phyloP scores from a whole-genome alignment of 2,888 invertebrate genomes.

The Malacosoma neustria region DNA sequence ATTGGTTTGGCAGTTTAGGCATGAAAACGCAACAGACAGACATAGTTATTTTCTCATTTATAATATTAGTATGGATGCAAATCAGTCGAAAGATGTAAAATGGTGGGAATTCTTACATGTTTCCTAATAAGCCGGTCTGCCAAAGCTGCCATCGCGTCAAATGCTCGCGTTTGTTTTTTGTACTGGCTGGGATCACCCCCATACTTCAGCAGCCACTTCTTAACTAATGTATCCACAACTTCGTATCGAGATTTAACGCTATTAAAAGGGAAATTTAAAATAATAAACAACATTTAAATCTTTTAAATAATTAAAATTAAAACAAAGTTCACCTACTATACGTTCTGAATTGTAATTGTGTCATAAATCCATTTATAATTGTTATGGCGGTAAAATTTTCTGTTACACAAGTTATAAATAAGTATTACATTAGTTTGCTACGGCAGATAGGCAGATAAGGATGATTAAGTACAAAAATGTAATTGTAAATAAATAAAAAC shows the following conservation, averaged over 20 bases:
- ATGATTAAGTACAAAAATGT: too few relatives aligned
- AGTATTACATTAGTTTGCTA: too few relatives aligned
- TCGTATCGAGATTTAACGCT: slow-evolving; percentile 49
- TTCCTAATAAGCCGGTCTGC: slow-evolving; percentile 47
- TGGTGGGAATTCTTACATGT: slow-evolving; percentile 46
- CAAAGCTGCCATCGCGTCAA: slow-evolving; percentile 49
- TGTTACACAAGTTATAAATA: too few relatives aligned
- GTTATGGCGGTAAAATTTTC: too few relatives aligned
- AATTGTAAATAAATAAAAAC: too few relatives aligned
- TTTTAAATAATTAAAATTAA: not conserved
- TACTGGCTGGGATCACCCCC: slow-evolving; percentile 56
- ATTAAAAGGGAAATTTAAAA: slow-evolving; percentile 3
- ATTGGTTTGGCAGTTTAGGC: too few relatives aligned
- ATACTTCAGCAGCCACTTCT: slow-evolving; percentile 45
- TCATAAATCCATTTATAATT: too few relatives aligned
- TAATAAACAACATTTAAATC: not conserved
- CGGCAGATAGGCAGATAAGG: too few relatives aligned
- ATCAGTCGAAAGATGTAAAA: too few relatives aligned
- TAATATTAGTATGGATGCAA: too few relatives aligned
- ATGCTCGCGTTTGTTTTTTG: slow-evolving; percentile 55
- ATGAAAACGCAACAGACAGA: too few relatives aligned
- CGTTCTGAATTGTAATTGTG: not conserved
- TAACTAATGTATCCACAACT: slow-evolving; percentile 42
- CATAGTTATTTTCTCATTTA: too few relatives aligned
- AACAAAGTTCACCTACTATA: not conserved